phyloP scores from a whole-genome alignment of 2,113 vertebrate species.

The Acrocephalus arundinaceus region DNA sequence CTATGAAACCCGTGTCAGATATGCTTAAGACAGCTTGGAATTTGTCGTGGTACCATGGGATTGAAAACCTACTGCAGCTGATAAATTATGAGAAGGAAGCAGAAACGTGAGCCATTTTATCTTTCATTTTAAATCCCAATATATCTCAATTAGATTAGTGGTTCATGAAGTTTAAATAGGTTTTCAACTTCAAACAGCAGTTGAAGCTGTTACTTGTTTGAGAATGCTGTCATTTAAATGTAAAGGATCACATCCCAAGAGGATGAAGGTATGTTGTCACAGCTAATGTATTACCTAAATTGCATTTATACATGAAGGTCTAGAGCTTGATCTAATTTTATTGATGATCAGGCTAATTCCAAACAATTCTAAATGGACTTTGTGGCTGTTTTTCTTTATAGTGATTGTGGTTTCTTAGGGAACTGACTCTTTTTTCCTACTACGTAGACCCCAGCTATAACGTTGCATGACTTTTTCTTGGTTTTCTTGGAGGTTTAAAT shows the following conservation, averaged over 20 bases:
- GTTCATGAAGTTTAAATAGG: neutral
- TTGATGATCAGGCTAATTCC: neutral
- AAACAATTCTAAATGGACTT: neutral
- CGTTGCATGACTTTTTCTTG: neutral
- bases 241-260: neutral
- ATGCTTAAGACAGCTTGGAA: constrained; percentile 91
- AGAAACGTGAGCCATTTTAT: constrained; percentile 74
- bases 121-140: neutral
- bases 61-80: constrained; percentile 76
- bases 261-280: neutral
- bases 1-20: constrained; percentile 77
- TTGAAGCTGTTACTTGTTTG: neutral
- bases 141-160: neutral
- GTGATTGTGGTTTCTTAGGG: neutral
- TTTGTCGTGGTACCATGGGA: constrained; percentile 86
- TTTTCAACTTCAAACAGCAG: neutral
- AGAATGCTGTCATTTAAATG: neutral
- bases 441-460: neutral
- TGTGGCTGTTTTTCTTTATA: neutral
- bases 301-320: neutral
- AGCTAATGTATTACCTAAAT: neutral
- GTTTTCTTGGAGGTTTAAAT: neutral
- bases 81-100: constrained; percentile 28
- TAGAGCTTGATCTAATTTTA: neutral
- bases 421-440: neutral